Base-by-base conservation (phyloP, 2,113 vertebrate species). In the Bubo bubo region DNA sequence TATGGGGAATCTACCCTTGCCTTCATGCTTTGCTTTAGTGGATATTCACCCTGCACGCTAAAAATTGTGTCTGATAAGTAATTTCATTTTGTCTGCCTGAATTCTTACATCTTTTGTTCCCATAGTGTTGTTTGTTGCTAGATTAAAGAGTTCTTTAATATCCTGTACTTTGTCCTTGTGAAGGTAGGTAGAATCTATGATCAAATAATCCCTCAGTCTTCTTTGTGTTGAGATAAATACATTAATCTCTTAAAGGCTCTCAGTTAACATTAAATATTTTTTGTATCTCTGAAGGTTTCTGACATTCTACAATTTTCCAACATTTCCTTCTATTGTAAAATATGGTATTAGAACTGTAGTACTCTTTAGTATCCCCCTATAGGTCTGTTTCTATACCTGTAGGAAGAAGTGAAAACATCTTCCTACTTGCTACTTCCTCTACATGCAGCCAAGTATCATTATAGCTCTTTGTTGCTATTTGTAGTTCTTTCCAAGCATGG, bases 111-210 rank as follows among this genome's bases (percentile, higher is more conserved):
- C 7, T 45, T 95, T 90, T 67, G 8, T 77, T 81, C 55, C 32
- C 32, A n/a, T 59, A 41, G 6, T 62, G 23, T 16, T 94, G 30
- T 90, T 90, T 90, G 24, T 71, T 67, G 14, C 20, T 79, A 77
- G n/a, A 91, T 60, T 66, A 94, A 94, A 80, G 19, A 75, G 26
- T 45, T 83, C 9, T 89, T 91, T 92, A 90, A 87, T 90, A 92
- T 91, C 70, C n/a, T 80, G 55, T 71, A 74, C 20, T 84, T 87
- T 79, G 12, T 67, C 8, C 19, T 28, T 43, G 7, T 60, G 50
- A 91, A 77, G 20, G 5, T 19, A 62, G 17, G 79, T 68, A 81
- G 49, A 76, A 88, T 53, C 35, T 60, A 23, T n/a, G 26, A 82
- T 63, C 14, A 82, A 93, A 91, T 75, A 55, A 71, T 6, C 6